These are phyloP conservation scores for Anthonomus grandis DNA, from an alignment of 1,140 invertebrate species.

Conservation along the genomic window DNA sequence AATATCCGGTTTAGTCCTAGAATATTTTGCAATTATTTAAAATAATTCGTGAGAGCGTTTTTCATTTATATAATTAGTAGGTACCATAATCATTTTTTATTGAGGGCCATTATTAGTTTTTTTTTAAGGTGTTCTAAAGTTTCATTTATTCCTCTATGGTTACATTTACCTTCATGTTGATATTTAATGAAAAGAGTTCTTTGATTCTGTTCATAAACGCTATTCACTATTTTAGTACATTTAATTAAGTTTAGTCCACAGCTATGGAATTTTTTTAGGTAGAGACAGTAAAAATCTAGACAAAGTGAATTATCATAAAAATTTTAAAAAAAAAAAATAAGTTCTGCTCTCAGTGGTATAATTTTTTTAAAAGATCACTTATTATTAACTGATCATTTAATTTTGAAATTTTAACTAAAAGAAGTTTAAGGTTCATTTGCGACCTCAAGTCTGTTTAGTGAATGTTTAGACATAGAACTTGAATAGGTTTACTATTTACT, in stretches of 20 bases:
- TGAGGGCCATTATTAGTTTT: constrained; percentile 14
- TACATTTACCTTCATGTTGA: constrained; percentile 23
- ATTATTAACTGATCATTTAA: constrained; percentile 9
- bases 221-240: constrained; percentile 16
- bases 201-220: constrained; percentile 8
- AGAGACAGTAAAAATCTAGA: constrained; percentile 4
- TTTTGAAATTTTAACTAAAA: neutral
- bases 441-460: neutral
- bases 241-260: constrained; percentile 5
- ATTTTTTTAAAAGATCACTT: constrained; percentile 6
- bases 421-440: constrained; percentile 5
- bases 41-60: no score
- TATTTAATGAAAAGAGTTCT: constrained; percentile 23
- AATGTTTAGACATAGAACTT: constrained; percentile 2
- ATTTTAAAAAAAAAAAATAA: constrained; percentile 11
- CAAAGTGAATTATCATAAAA: constrained; percentile 1
- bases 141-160: constrained; percentile 24
- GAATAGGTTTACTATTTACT: neutral
- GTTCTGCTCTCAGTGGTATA: neutral
- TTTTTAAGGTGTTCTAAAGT: constrained; percentile 19
- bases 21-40: no score
- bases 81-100: neutral
- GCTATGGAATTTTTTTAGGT: constrained; percentile 2
- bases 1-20: no score
- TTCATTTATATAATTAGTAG: no score